Conservation (phyloP, 2,888 invertebrate species). For the Capitulum mitella region DNA sequence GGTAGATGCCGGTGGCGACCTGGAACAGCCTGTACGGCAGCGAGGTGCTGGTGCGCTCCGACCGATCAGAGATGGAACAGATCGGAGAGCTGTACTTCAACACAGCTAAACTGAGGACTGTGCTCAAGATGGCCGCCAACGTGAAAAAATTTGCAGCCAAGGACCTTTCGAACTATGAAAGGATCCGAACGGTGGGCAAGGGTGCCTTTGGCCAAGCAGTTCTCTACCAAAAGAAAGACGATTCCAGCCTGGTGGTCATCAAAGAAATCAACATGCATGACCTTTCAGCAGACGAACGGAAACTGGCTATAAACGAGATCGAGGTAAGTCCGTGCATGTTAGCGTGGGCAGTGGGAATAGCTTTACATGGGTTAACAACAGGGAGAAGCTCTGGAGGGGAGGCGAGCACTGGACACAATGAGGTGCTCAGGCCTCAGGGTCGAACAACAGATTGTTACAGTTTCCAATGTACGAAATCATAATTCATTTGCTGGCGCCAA, state of each 20-base stretch:
- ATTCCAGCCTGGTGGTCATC: conserved; percentile 59
- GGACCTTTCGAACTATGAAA: conserved; percentile 47
- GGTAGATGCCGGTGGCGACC: conserved; percentile 38
- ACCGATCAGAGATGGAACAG: conserved; percentile 29
- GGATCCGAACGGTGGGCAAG: conserved; percentile 56
- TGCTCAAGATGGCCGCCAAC: conserved; percentile 35
- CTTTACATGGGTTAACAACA: no score
- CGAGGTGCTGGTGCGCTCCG: conserved; percentile 34
- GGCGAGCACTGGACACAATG: no score
- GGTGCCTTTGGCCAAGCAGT: conserved; percentile 65
- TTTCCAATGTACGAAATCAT: no score
- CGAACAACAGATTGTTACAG: no score
- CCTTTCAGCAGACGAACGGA: conserved; percentile 56
- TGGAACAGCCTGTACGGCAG: conserved; percentile 37
- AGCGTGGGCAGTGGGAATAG: no score
- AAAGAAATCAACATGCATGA: conserved; percentile 66
- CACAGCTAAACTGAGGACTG: conserved; percentile 37
- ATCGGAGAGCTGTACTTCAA: conserved; percentile 40
- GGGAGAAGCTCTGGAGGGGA: no score
- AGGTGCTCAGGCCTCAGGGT: no score
- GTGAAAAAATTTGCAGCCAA: conserved; percentile 33
- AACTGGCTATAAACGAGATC: conserved; percentile 62
- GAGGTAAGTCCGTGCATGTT: no score
- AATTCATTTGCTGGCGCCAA: no score
- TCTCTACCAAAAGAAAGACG: conserved; percentile 56